Percentiles rank a stretch among this genome's conserved stretches.
Evolutionary conservation across 2,113 vertebrate species (phyloP).

Genomic region (Chelonoidis abingdonii): DNA sequence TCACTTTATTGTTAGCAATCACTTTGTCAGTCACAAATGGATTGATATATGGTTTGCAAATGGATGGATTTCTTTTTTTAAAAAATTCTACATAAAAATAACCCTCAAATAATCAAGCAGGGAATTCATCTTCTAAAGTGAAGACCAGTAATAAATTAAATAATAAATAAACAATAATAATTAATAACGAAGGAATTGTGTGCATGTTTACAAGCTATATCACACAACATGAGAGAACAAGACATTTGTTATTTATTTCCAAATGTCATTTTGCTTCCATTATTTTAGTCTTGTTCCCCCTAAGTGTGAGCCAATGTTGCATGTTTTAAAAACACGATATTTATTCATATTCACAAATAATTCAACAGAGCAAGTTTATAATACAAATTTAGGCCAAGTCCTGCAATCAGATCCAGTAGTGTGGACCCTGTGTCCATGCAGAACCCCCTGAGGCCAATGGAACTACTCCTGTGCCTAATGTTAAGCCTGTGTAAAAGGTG

Average conservation of each 20-base stretch:
- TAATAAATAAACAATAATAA: neutral
- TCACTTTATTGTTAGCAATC: constrained; percentile 43
- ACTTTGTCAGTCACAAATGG: constrained; percentile 38
- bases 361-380: constrained; percentile 3
- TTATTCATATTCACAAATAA: constrained; percentile 18
- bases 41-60: neutral
- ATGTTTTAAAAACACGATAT: neutral
- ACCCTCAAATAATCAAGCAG: neutral
- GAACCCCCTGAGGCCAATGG: neutral
- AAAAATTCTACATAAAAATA: constrained; percentile 40
- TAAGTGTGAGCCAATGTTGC: neutral
- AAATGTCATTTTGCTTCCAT: constrained; percentile 36
- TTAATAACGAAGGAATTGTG: constrained; percentile 46
- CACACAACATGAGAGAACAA: constrained; percentile 43
- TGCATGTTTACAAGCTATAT: constrained; percentile 52
- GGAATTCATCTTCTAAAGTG: constrained; percentile 52
- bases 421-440: fast-evolving
- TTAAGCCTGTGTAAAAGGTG: neutral
- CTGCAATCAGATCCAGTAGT: neutral
- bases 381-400: neutral
- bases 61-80: constrained; percentile 36
- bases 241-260: constrained; percentile 33
- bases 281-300: constrained; percentile 34
- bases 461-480: neutral
- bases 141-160: constrained; percentile 47